A percentile compares a stretch with the other conserved stretches of the same genome.
phyloP scores from a whole-genome alignment of 2,797 vertebrate genomes.

The Urocyon cinereoargenteus region DNA sequence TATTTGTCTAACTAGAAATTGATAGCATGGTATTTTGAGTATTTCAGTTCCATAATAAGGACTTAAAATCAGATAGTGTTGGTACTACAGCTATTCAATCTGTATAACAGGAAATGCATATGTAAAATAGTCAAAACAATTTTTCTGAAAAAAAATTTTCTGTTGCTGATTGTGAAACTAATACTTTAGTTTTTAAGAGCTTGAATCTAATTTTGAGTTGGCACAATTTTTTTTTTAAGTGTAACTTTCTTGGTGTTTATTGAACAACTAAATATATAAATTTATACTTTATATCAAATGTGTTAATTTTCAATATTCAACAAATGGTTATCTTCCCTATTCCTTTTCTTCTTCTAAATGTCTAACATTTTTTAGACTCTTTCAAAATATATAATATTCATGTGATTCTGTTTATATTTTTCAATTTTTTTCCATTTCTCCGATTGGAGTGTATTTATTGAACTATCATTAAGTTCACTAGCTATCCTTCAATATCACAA shows the following conservation, averaged over 20 bases:
- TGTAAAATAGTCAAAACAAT: background rate
- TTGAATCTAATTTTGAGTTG: background rate
- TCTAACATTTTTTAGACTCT: background rate
- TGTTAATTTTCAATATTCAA: background rate
- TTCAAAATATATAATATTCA: background rate
- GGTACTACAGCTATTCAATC: background rate
- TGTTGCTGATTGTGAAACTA: background rate
- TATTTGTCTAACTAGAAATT: background rate
- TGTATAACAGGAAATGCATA: background rate
- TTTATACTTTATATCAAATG: background rate
- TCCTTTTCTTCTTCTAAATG: background rate
- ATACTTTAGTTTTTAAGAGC: background rate
- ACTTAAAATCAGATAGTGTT: background rate
- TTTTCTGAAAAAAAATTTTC: background rate
- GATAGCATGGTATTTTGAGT: background rate
- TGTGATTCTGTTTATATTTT: background rate
- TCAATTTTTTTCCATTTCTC: background rate
- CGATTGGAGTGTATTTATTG: background rate
- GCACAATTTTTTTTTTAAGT: background rate
- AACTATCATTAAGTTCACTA: background rate
- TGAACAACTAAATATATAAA: background rate
- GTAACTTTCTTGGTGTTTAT: background rate
- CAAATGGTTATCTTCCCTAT: background rate
- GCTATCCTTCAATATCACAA: background rate
- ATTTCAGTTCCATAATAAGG: constrained; percentile 5